Conservation (phyloP, 2,113 vertebrate genomes). For the Pica pica region DNA sequence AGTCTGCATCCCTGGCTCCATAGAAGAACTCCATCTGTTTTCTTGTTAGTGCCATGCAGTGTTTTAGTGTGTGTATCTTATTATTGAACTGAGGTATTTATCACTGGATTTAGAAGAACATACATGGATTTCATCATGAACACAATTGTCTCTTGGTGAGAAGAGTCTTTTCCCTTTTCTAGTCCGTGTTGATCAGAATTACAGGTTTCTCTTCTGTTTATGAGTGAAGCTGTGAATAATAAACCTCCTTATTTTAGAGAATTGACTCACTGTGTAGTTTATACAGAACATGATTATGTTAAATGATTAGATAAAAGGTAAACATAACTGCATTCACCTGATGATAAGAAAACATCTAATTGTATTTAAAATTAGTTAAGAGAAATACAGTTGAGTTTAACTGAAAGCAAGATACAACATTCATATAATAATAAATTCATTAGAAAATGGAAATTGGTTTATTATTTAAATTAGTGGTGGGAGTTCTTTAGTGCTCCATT, state of each 20-base stretch:
- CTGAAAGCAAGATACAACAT: background rate
- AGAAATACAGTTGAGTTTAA: background rate
- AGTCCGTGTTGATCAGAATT: background rate
- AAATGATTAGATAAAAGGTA: background rate
- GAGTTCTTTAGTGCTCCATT: background rate
- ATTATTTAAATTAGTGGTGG: slow-evolving; percentile 22
- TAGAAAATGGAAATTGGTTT: slow-evolving; percentile 18
- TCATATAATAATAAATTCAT: background rate
- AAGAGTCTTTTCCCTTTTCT: background rate
- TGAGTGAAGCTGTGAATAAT: background rate
- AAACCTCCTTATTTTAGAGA: background rate
- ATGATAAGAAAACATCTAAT: slow-evolving; percentile 9
- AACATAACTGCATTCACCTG: background rate
- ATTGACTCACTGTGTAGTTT: background rate
- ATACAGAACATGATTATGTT: background rate
- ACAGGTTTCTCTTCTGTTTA: background rate
- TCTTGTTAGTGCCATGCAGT: background rate
- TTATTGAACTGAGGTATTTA: background rate
- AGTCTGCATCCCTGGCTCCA: background rate
- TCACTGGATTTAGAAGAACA: background rate
- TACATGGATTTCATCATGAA: background rate
- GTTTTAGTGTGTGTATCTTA: background rate
- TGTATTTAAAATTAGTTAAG: slow-evolving; percentile 16
- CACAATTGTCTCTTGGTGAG: background rate
- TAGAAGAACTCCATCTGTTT: background rate